Conservation (phyloP, 2,113 vertebrate genomes). For the Strix aluco region DNA sequence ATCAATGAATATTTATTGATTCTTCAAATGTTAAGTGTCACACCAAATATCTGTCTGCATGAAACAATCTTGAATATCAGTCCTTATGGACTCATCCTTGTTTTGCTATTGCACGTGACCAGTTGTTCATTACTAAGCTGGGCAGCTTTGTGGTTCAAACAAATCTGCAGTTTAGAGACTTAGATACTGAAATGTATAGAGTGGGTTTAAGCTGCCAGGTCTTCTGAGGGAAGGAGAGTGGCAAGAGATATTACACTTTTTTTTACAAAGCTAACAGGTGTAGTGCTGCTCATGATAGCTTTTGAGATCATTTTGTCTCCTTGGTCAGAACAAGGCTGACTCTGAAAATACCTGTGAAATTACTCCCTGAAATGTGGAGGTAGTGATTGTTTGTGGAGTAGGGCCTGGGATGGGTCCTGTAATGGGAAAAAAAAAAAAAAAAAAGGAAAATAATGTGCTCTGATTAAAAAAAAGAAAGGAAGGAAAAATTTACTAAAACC, state of each 20-base stretch:
- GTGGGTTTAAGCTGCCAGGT: neutral
- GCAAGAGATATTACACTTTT: neutral
- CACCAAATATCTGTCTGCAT: neutral
- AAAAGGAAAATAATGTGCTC: neutral
- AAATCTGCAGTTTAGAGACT: neutral
- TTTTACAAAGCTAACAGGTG: neutral
- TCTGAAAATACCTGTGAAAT: constrained; percentile 10
- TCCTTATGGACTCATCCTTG: neutral
- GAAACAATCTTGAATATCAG: neutral
- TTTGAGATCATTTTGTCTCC: neutral
- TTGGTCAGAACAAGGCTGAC: neutral
- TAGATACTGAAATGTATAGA: neutral
- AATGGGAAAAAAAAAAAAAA: neutral
- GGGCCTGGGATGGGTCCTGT: neutral
- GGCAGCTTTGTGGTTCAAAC: neutral
- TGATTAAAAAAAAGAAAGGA: neutral
- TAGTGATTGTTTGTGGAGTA: neutral
- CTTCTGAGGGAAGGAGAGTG: neutral
- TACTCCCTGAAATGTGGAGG: neutral
- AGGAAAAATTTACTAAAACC: neutral
- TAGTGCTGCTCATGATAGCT: neutral
- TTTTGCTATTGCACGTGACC: neutral
- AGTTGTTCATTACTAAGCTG: neutral
- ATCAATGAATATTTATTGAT: neutral
- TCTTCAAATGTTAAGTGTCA: neutral